Conservation (phyloP, 2,888 invertebrate species). For the Heliconius erato region DNA sequence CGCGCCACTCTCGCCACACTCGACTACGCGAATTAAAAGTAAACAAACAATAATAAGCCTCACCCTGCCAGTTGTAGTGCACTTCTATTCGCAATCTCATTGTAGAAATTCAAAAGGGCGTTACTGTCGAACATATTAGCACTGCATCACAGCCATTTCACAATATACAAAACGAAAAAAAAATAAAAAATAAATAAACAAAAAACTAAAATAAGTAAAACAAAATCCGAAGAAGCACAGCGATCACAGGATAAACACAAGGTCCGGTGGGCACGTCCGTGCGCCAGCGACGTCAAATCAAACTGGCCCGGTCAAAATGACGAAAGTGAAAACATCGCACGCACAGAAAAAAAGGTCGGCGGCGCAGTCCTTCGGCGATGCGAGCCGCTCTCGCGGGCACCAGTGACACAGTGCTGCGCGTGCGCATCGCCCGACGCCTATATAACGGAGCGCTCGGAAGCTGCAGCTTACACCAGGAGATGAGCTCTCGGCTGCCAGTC, state of each 20-base stretch:
- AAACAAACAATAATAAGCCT: constrained; percentile 75
- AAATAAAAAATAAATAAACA: not conserved
- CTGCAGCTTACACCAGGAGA: constrained; percentile 81
- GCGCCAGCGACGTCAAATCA: constrained; percentile 84
- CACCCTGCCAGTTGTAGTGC: constrained; percentile 85
- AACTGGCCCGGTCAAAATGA: constrained; percentile 86
- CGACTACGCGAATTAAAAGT: constrained; percentile 61
- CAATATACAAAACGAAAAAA: constrained; percentile 62
- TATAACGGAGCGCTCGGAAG: constrained; percentile 82
- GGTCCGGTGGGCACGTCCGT: constrained; percentile 83
- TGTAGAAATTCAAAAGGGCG: constrained; percentile 83
- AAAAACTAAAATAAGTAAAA: constrained; percentile 66
- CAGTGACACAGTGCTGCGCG: constrained; percentile 85
- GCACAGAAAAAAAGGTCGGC: constrained; percentile 83
- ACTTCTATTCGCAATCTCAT: constrained; percentile 85
- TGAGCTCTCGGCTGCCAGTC: constrained; percentile 79
- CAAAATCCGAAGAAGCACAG: constrained; percentile 76
- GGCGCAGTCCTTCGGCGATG: constrained; percentile 76
- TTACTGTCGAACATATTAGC: constrained; percentile 85
- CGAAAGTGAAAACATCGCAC: constrained; percentile 86
- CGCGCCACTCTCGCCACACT: constrained; percentile 52
- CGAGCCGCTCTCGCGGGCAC: constrained; percentile 83
- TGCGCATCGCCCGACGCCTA: constrained; percentile 83
- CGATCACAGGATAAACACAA: constrained; percentile 83
- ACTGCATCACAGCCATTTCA: constrained; percentile 85